phyloP scores from a whole-genome alignment of 2,113 vertebrate species.

The Chloropsis cyanopogon region DNA sequence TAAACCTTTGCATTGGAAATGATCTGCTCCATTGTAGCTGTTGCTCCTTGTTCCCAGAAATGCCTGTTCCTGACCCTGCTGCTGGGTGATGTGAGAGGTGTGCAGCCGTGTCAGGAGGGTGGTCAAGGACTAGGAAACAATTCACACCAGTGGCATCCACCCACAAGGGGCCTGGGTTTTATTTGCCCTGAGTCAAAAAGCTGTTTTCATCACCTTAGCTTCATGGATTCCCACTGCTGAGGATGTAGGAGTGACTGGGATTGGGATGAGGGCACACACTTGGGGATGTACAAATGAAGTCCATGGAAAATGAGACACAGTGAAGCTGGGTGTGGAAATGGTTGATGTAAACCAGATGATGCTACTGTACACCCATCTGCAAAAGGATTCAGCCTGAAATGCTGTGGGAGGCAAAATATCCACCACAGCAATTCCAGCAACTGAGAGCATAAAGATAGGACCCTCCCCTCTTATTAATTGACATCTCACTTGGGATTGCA shows the following conservation, averaged over 20 bases:
- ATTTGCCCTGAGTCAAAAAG: background rate
- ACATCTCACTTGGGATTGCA: background rate
- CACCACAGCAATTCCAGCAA: background rate
- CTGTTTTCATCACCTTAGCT: background rate
- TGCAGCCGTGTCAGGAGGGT: background rate
- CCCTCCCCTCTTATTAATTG: background rate
- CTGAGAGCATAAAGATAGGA: background rate
- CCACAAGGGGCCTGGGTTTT: fast-evolving
- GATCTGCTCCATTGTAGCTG: background rate
- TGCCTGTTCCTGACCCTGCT: background rate
- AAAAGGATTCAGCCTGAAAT: background rate
- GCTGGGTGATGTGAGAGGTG: background rate
- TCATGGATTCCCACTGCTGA: background rate
- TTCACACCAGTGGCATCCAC: fast-evolving
- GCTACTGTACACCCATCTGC: background rate
- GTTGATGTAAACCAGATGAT: background rate
- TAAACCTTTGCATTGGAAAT: background rate
- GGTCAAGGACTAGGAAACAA: fast-evolving
- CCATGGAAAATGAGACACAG: background rate
- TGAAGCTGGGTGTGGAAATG: background rate
- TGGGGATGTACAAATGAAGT: background rate
- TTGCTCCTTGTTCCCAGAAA: background rate
- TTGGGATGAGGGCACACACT: background rate
- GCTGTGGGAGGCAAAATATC: background rate
- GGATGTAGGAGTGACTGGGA: background rate